Evolutionary conservation across 1,140 invertebrate genomes (phyloP), one percentile per base, ranked within the genome.

Genomic region (Thrips palmi): DNA sequence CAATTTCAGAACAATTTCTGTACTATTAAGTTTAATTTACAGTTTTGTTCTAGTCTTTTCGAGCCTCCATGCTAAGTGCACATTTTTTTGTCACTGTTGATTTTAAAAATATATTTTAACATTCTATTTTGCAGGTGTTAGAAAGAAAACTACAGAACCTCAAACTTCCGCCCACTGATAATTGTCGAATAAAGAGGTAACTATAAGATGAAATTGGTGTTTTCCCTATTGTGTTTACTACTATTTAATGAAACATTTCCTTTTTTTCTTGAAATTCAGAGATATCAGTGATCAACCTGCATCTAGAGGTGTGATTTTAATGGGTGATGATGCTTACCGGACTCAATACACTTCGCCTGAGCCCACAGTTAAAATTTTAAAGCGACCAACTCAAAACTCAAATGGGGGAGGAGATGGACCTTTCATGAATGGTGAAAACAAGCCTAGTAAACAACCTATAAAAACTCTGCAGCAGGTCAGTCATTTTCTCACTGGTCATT

Each of bases 281-380:
- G 37, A 49, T 53, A 43, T 56, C 46, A 43, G 59, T 60, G 49
- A 33, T 7, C 15, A 18, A 37, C 10, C 4, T 20, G 17, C 11
- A 10, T 35, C 34, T 40, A n/a, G 10, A n/a, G n/a, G 6, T 3
- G 8, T 42, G 24, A 58, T 59, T 33, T 56, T 60, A 41, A 39
- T 63, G 33, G 58, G 58, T 20, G 55, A 61, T 8, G 57, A 57
- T 47, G 49, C 49, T 1, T 42, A 58, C 40, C 48, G 57, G 39
- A 58, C 70, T 25, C 67, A 66, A 42, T 69, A 70, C 46, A 63
- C 67, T 42, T 65, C 71, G 47, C 71, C 71, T 41, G 74, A 72
- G 54, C 77, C 79, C 42, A 73, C 77, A 40, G 80, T 86, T 17
- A 80, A 80, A 55, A 87, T 87, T 43, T 58, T 87, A 30, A 81